Conservation (phyloP, 30 jellyfish, hydroid and myxozoan genomes). For the Hydractinia echinata region DNA sequence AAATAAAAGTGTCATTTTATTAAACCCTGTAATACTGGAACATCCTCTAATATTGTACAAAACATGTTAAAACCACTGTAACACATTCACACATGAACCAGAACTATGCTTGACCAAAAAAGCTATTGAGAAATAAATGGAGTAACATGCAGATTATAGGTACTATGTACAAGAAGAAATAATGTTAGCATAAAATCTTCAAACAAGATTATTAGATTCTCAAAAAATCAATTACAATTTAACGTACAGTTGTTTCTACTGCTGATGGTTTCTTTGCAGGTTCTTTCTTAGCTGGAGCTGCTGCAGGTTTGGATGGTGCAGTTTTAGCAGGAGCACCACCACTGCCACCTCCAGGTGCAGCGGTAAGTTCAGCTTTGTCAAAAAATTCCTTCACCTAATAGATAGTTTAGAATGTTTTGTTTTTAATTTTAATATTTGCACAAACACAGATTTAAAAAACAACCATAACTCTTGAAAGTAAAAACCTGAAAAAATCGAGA, state of each 20-base stretch:
- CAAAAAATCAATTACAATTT: too few species aligned
- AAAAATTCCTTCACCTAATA: conserved; percentile 71
- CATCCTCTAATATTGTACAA: too few species aligned
- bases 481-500: neutral
- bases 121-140: too few species aligned
- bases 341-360: conserved; percentile 46
- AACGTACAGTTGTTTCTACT: too few species aligned
- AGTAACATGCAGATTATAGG: too few species aligned
- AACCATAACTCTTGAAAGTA: neutral
- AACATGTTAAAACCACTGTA: too few species aligned
- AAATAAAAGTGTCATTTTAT: neutral
- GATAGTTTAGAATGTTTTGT: neutral
- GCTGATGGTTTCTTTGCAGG: neutral
- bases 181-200: too few species aligned
- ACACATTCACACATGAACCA: too few species aligned
- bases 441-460: neutral
- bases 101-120: too few species aligned
- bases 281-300: conserved; percentile 54
- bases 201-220: too few species aligned
- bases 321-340: conserved; percentile 45
- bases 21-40: too few species aligned
- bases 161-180: too few species aligned
- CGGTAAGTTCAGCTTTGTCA: conserved; percentile 67
- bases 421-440: neutral
- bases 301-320: conserved; percentile 48